phyloP scores from a whole-genome alignment of 2,888 invertebrate species.

The Seira sanloemensis region DNA sequence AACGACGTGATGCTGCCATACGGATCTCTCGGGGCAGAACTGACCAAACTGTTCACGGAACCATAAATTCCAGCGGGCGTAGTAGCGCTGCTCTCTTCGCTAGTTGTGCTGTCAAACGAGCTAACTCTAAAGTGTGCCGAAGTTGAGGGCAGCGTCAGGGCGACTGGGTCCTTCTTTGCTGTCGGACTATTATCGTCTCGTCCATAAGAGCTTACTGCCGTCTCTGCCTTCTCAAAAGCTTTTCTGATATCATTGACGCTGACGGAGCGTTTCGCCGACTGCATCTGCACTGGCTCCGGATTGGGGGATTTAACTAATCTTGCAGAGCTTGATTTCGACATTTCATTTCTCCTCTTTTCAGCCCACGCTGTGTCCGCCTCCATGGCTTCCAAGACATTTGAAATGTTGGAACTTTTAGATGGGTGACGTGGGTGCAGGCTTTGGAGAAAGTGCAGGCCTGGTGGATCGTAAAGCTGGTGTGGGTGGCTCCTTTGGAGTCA shows the following conservation, averaged over 20 bases:
- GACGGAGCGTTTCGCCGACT: conserved; percentile 74
- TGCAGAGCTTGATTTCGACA: conserved; percentile 9
- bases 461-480: background rate
- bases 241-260: conserved; percentile 80
- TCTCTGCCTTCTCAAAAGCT: conserved; percentile 79
- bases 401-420: conserved; percentile 40
- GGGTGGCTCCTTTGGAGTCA: conserved; percentile 3
- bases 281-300: conserved; percentile 44
- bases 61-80: conserved; percentile 74
- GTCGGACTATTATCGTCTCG: conserved; percentile 65
- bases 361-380: conserved; percentile 63
- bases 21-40: conserved; percentile 75
- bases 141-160: conserved; percentile 71
- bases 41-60: conserved; percentile 75
- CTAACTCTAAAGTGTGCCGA: conserved; percentile 77
- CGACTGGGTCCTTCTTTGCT: conserved; percentile 58
- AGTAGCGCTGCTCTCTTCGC: conserved; percentile 76
- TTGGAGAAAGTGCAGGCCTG: conserved; percentile 50
- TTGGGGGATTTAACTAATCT: conserved; percentile 43
- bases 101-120: conserved; percentile 78
- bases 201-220: conserved; percentile 67
- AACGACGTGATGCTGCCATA: conserved; percentile 80
- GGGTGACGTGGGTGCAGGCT: conserved; percentile 36
- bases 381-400: conserved; percentile 51
- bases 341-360: conserved; percentile 47